Evolutionary conservation across 2,888 invertebrate species (phyloP).

Genomic region (Dicyrtoma fusca): DNA sequence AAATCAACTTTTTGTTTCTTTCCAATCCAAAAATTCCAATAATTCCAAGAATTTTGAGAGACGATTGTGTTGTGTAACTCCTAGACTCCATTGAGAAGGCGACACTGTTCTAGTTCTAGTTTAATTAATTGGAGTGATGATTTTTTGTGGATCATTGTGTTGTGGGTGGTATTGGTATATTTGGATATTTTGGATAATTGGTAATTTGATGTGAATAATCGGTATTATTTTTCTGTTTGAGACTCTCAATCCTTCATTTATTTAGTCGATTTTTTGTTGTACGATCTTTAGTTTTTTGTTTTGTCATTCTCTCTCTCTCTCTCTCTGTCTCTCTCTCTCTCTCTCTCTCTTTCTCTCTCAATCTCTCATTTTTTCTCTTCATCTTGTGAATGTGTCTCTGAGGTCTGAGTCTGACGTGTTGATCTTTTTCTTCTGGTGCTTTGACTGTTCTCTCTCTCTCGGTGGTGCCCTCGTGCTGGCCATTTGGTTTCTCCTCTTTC

Average conservation of each 20-base stretch:
- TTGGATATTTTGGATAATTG: neutral
- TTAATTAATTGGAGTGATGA: no score
- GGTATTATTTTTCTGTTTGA: conserved; percentile 31
- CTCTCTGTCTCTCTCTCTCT: conserved; percentile 10
- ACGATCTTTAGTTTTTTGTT: conserved; percentile 3
- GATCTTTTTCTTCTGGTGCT: conserved; percentile 56
- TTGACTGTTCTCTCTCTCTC: conserved; percentile 57
- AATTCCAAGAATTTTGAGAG: neutral
- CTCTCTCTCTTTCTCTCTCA: conserved; percentile 20
- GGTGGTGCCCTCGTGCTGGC: conserved; percentile 57
- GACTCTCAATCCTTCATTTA: conserved; percentile 31
- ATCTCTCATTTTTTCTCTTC: conserved; percentile 31
- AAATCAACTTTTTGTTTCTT: no score
- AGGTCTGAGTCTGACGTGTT: conserved; percentile 52
- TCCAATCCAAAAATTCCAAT: neutral
- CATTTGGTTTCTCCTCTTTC: conserved; percentile 56
- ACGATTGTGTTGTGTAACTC: no score
- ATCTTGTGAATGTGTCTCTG: conserved; percentile 49
- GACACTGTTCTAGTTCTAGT: no score
- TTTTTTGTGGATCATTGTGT: no score
- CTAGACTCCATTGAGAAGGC: no score
- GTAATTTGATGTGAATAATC: conserved; percentile 21
- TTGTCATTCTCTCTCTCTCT: conserved; percentile 12
- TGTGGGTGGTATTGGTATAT: neutral
- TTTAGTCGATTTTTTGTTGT: conserved; percentile 19